phyloP scores from a whole-genome alignment of 2,797 vertebrate species.

The Numenius phaeopus region DNA sequence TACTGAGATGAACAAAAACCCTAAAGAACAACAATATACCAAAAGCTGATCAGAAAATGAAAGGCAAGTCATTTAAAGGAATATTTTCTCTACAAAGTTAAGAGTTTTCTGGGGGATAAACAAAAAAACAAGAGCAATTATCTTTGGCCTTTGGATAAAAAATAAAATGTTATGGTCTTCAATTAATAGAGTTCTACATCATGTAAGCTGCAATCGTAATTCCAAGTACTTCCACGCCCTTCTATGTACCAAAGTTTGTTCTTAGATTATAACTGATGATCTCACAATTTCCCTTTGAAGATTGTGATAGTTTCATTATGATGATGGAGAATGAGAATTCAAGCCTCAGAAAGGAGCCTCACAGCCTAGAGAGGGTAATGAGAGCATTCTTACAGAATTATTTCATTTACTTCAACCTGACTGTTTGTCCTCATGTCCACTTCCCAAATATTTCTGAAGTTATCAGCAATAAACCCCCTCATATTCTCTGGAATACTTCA shows the following conservation, averaged over 20 bases:
- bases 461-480: neutral
- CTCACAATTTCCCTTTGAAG: neutral
- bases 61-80: neutral
- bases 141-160: neutral
- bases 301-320: neutral
- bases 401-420: neutral
- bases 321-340: accelerated
- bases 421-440: neutral
- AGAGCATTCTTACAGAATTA: neutral
- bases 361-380: neutral
- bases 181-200: neutral
- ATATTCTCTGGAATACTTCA: neutral
- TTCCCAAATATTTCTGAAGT: neutral
- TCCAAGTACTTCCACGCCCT: neutral
- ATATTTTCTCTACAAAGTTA: neutral
- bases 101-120: neutral
- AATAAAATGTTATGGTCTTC: neutral
- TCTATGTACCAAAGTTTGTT: neutral
- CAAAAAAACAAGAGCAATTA: neutral
- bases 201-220: neutral
- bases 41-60: neutral
- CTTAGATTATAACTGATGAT: neutral
- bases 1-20: neutral
- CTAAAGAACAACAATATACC: neutral
- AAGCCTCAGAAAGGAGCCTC: neutral